Evolutionary conservation across 2,888 invertebrate species (phyloP), one percentile per base, ranked within the genome.

Genomic region (Prosapia bicincta): DNA sequence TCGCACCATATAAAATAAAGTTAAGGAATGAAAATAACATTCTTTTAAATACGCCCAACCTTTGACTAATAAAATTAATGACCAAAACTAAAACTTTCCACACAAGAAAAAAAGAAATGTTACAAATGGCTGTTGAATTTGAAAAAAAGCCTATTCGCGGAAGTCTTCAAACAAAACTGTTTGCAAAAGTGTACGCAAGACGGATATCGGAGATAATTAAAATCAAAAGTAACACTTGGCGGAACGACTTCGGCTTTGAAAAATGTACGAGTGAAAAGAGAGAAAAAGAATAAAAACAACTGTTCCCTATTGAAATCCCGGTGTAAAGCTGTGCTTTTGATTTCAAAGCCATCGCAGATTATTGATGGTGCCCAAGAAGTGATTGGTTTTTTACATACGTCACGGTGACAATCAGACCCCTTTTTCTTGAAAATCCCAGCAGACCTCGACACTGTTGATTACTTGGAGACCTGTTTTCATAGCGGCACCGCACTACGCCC

Each of bases 321-420:
- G 38, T 20, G 20, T 54, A 20, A n/a, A n/a, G 54, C 54, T 54
- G 13, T 20, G n/a, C 54, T 54, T 54, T 54, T 54, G 54, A 54
- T 54, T 54, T 20, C 54, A 54, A 54, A 54, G 54, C 54, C 20
- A 38, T 38, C 38, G 38, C n/a, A n/a, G 54, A 54, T 54, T 54
- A 54, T 54, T 54, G 54, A 54, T 54, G 54, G 54, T 54, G 54
- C 20, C 20, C 20, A 54, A 54, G 20, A 54, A 54, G 54, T 54
- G 54, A 54, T 54, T 54, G 54, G 54, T 54, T 54, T 54, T n/a
- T 54, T 54, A 54, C 54, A 54, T 54, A 54, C 54, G 54, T 54
- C 54, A 54, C 20, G 1, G 20, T 54, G 54, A 54, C 54, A 54
- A 54, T 54, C 54, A 13, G 20, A 54, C n/a, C 20, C 20, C 2